Conservation (phyloP, 1,140 invertebrate genomes). For the Drosophila serrata region DNA sequence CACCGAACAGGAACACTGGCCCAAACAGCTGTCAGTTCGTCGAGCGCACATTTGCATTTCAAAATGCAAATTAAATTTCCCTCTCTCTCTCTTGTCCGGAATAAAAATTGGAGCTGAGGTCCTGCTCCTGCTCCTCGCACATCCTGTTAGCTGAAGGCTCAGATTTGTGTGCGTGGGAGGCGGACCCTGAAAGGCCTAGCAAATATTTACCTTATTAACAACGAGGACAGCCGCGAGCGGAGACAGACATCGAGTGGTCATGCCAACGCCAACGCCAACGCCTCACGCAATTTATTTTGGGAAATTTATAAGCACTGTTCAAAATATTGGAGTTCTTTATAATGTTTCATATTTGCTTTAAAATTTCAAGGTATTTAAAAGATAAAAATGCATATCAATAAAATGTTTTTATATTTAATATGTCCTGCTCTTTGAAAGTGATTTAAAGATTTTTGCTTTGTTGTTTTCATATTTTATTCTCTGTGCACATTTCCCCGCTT, state of each 20-base stretch:
- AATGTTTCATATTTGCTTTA: too few relatives aligned
- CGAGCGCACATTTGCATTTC: slow-evolving; percentile 68
- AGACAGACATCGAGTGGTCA: slow-evolving; percentile 45
- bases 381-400: not conserved
- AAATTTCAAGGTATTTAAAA: not conserved
- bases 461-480: not conserved
- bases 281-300: slow-evolving; percentile 46
- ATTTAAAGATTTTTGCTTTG: not conserved
- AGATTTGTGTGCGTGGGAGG: slow-evolving; percentile 30
- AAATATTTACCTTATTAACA: slow-evolving; percentile 81
- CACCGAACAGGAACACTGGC: slow-evolving; percentile 56
- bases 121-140: slow-evolving; percentile 3
- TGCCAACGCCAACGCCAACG: slow-evolving; percentile 24
- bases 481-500: not conserved
- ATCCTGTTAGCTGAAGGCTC: slow-evolving; percentile 3
- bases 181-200: slow-evolving; percentile 35
- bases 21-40: slow-evolving; percentile 69
- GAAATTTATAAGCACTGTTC: not conserved
- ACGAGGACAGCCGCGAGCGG: slow-evolving; percentile 34
- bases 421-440: rapidly evolving
- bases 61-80: slow-evolving; percentile 75
- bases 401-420: not conserved
- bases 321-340: not conserved
- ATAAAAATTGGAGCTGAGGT: slow-evolving; percentile 23
- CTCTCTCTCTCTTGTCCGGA: slow-evolving; percentile 21